Evolutionary conservation across 2,113 vertebrate species (phyloP), one percentile per base, ranked within the genome.

Genomic region (Ptyas mucosa): DNA sequence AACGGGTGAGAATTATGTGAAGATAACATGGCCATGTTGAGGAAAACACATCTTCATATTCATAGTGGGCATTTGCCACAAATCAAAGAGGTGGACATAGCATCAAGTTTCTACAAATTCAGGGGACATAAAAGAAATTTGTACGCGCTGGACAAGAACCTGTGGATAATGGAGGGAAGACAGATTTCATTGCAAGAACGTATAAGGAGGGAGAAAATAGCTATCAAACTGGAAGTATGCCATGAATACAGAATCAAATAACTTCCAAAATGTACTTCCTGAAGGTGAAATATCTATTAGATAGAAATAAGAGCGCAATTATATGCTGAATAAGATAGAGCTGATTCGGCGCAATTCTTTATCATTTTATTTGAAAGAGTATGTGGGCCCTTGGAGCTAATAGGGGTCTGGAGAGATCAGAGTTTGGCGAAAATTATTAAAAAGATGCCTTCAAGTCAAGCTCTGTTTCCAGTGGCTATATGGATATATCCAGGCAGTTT

Each of bases 231-330:
- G 51, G 18, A 69, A 20, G 49, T 18, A 69, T 43, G 86, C 58
- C 5, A n/a, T 88, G 86, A 69, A 92, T 88, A 75, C 57, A 69
- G 85, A 75, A 88, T 87, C 52, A 88, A 92, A 51, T 49, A 9
- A 53, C n/a, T 54, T 87, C 12, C 26, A 34, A 69, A 43, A 14
- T 88, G 46, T 58, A 88, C 69, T 92, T 92, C 58, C 49, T 75
- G 91, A 88, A 92, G 86, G 91, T 75, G 58, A 92, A 92, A 88
- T 87, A 81, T 88, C 86, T 88, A 92, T 88, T 88, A 69, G 49
- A 26, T 53, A 61, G 51, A 92, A 54, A 92, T 92, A 92, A 87
- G 49, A 88, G 12, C 21, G 3, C 26, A 69, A 23, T 87, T 88
- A 69, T 52, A 21, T n/a, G 86, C 57, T 69, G 86, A 88, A 92